phyloP scores from a whole-genome alignment of 2,797 vertebrate species.

The Anguilla pacifica region DNA sequence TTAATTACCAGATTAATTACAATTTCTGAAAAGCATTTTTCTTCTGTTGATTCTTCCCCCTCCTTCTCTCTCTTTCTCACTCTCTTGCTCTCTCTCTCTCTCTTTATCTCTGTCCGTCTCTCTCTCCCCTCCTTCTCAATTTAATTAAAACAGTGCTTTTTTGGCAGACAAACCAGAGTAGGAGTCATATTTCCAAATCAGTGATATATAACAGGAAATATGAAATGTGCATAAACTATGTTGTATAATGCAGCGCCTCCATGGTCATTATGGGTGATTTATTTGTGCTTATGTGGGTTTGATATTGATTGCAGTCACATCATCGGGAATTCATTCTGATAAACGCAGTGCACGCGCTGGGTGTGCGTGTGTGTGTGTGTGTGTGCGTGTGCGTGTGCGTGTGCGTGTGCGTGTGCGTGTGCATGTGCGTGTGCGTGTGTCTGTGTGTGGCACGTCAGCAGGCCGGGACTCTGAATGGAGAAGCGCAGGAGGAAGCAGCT shows the following conservation, averaged over 20 bases:
- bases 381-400: not conserved
- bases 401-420: not conserved
- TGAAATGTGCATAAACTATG: not conserved
- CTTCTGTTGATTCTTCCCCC: not conserved
- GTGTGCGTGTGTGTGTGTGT: not conserved
- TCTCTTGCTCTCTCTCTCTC: not conserved
- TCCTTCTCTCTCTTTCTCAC: not conserved
- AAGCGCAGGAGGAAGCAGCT: slow-evolving; percentile 26
- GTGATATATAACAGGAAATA: not conserved
- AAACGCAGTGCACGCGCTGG: not conserved
- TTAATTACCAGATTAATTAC: slow-evolving; percentile 52
- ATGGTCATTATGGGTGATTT: not conserved
- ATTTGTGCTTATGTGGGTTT: slow-evolving; percentile 7
- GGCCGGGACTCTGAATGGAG: not conserved
- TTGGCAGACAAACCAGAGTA: not conserved
- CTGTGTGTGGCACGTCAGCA: not conserved
- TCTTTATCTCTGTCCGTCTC: too few relatives aligned
- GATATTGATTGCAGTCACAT: not conserved
- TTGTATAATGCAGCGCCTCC: not conserved
- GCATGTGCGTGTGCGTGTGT: not conserved
- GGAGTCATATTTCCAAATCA: not conserved
- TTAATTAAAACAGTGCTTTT: not conserved
- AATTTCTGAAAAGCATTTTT: slow-evolving; percentile 29
- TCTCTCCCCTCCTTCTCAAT: not conserved
- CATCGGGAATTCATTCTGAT: not conserved